These are phyloP conservation scores for Zoanthus solanderi DNA, from an alignment of 92 coral and sea anemone genomes.

Conservation along the genomic window DNA sequence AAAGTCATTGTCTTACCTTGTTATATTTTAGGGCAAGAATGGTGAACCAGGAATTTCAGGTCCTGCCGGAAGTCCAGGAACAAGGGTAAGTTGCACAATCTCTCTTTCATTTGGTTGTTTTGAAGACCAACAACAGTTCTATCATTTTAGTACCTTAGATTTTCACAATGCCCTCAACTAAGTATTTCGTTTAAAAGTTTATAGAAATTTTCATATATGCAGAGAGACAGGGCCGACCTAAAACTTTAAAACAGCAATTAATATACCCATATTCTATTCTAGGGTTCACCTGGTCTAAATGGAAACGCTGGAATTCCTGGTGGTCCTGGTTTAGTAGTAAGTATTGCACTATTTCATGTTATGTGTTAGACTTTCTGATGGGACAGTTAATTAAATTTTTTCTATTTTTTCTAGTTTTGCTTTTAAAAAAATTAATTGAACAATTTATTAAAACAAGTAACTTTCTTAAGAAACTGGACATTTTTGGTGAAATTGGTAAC, in stretches of 20 bases:
- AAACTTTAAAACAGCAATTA: too few species aligned
- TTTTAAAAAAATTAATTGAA: too few species aligned
- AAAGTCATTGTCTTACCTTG: too few species aligned
- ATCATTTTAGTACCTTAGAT: not conserved
- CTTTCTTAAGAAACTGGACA: too few species aligned
- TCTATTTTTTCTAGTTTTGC: too few species aligned
- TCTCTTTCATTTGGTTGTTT: too few species aligned
- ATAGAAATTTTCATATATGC: not conserved
- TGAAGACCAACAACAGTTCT: too few species aligned
- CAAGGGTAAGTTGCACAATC: not conserved
- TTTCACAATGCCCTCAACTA: not conserved
- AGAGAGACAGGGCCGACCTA: not conserved
- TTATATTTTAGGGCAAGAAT: not conserved
- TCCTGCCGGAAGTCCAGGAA: not conserved
- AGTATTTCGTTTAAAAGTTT: not conserved
- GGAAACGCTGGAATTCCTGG: conserved; percentile 1
- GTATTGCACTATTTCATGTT: not conserved
- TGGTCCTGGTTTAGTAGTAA: not conserved
- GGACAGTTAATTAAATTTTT: too few species aligned
- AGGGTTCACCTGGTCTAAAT: not conserved
- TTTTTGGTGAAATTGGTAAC: too few species aligned
- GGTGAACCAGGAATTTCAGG: not conserved
- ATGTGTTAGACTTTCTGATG: not conserved
- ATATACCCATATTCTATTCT: not conserved
- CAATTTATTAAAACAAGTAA: too few species aligned